Conservation (phyloP, 1,140 invertebrate genomes). For the Hirudo medicinalis region DNA sequence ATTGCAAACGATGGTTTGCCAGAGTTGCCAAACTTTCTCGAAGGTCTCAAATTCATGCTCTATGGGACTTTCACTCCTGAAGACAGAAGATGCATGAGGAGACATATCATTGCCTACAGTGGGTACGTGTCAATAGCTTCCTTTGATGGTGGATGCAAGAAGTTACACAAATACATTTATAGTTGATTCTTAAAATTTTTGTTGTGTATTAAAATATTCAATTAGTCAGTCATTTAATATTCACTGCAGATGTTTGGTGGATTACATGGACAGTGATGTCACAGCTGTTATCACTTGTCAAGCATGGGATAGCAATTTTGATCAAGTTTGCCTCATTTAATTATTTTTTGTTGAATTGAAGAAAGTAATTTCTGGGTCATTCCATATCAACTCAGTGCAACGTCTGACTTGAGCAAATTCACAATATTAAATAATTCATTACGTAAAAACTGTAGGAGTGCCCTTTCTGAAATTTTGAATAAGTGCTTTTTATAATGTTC, state of each 20-base stretch:
- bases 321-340: conserved; percentile 30
- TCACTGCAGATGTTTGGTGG: conserved; percentile 33
- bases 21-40: conserved; percentile 38
- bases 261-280: conserved; percentile 39
- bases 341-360: neutral
- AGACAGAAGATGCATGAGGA: conserved; percentile 29
- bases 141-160: conserved; percentile 3
- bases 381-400: too few relatives aligned
- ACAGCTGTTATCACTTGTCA: conserved; percentile 36
- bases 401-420: too few relatives aligned
- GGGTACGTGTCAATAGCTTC: conserved; percentile 27
- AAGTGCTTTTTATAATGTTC: too few relatives aligned
- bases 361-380: too few relatives aligned
- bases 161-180: conserved; percentile 1
- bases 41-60: conserved; percentile 37
- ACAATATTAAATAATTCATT: too few relatives aligned
- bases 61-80: conserved; percentile 33
- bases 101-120: conserved; percentile 38
- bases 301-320: conserved; percentile 42
- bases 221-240: conserved; percentile 19
- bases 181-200: neutral
- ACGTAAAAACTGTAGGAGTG: too few relatives aligned
- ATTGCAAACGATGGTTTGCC: conserved; percentile 27
- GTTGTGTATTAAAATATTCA: conserved; percentile 6
- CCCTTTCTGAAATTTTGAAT: too few relatives aligned